Percentiles rank a stretch among this genome's conserved stretches.
These are phyloP conservation scores for Drosophila pseudotalamancana DNA, from an alignment of 2,888 invertebrate species.

Conservation along the genomic window DNA sequence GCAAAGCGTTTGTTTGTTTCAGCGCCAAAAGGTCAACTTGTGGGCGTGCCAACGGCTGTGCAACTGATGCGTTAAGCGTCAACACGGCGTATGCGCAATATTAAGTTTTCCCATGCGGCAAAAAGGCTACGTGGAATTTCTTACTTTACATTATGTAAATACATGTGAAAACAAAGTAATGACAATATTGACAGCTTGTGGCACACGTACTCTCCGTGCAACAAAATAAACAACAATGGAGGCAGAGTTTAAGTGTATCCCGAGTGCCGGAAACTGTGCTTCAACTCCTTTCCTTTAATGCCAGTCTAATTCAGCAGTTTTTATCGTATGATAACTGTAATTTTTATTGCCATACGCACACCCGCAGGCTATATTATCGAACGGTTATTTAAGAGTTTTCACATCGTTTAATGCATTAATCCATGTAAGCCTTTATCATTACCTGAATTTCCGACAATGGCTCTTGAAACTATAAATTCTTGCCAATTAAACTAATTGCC, in stretches of 20 bases:
- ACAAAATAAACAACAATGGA: not conserved
- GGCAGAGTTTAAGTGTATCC: not conserved
- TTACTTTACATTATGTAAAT: conserved; percentile 40
- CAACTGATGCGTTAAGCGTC: conserved; percentile 40
- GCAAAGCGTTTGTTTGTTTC: conserved; percentile 37
- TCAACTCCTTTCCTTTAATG: no score
- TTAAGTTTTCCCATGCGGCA: conserved; percentile 8
- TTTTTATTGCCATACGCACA: not conserved
- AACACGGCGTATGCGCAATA: conserved; percentile 47
- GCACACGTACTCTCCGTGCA: not conserved
- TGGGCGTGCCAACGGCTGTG: conserved; percentile 37
- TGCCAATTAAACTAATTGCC: conserved; percentile 51
- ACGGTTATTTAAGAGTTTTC: not conserved
- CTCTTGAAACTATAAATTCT: conserved; percentile 25
- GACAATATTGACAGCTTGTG: conserved; percentile 8
- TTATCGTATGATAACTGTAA: not conserved
- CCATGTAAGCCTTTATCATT: conserved; percentile 21
- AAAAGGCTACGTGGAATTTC: conserved; percentile 8
- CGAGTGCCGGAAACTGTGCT: no score
- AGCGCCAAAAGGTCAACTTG: conserved; percentile 37
- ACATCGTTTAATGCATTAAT: not conserved
- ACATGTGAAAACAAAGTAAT: conserved; percentile 33
- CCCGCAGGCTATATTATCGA: not conserved
- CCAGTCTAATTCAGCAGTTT: not conserved
- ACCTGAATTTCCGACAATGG: conserved; percentile 5